Evolutionary conservation across 1,140 invertebrate genomes (phyloP).

Genomic region (Microplitis demolitor): DNA sequence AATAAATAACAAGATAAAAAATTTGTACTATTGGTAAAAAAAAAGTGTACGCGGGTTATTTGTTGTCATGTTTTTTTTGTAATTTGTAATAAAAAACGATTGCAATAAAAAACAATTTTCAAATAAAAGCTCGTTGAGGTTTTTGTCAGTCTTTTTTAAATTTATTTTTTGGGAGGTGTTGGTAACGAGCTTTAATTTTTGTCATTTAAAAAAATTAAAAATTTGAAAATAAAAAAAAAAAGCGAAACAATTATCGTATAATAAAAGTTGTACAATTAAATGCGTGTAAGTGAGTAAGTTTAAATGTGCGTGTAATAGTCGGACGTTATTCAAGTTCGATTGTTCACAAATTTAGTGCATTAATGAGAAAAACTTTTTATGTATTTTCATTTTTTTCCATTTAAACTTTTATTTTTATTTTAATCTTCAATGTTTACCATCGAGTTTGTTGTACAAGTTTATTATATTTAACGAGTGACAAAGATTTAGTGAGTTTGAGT

Average conservation of each 20-base stretch:
- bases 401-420: neutral
- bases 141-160: slow-evolving; percentile 43
- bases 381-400: neutral
- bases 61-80: neutral
- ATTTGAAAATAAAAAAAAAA: neutral
- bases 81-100: neutral
- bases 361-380: slow-evolving; percentile 5
- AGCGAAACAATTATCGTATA: neutral
- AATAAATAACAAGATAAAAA: slow-evolving; percentile 37
- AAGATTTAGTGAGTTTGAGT: no score
- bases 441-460: no score
- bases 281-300: neutral
- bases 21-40: slow-evolving; percentile 47
- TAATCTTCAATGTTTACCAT: no score
- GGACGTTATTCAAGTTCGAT: slow-evolving; percentile 31
- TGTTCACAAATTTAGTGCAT: slow-evolving; percentile 34
- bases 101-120: slow-evolving; percentile 27
- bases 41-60: slow-evolving; percentile 22
- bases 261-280: neutral
- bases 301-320: slow-evolving; percentile 32
- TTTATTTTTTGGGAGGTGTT: slow-evolving; percentile 22
- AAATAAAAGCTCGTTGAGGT: slow-evolving; percentile 25
- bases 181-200: slow-evolving; percentile 1
- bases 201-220: neutral
- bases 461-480: no score